Conservation (phyloP, 2,113 vertebrate genomes). For the Arothron firmamentum region DNA sequence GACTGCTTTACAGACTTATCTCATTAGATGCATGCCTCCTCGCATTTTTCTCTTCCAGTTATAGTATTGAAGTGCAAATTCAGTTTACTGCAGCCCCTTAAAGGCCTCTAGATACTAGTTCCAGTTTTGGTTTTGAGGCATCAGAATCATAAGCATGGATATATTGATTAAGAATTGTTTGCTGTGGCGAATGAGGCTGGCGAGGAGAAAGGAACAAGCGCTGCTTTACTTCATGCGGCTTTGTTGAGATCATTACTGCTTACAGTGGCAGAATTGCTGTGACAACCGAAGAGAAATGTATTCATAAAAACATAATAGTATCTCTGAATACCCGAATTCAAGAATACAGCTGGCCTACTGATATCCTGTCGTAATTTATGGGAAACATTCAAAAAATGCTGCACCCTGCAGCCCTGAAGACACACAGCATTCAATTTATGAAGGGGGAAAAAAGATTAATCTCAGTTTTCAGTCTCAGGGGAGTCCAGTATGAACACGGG, state of each 20-base stretch:
- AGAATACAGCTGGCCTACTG: constrained; percentile 62
- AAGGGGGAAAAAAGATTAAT: constrained; percentile 41
- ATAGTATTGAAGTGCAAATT: neutral
- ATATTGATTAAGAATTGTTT: constrained; percentile 56
- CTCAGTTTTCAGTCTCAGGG: constrained; percentile 40
- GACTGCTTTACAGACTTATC: neutral
- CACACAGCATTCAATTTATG: constrained; percentile 38
- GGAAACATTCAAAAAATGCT: constrained; percentile 66
- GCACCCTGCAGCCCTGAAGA: constrained; percentile 45
- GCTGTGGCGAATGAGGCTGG: constrained; percentile 29
- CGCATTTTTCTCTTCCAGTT: neutral
- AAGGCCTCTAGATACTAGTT: constrained; percentile 28
- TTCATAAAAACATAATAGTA: constrained; percentile 69
- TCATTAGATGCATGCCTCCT: neutral
- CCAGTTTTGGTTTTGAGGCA: constrained; percentile 28
- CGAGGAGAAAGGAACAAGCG: constrained; percentile 26
- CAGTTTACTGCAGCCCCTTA: constrained; percentile 10
- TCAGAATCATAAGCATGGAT: constrained; percentile 45
- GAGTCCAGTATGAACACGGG: constrained; percentile 56
- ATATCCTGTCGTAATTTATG: constrained; percentile 64
- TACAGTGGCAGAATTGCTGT: constrained; percentile 53
- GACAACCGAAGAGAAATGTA: constrained; percentile 69
- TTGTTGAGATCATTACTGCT: constrained; percentile 53
- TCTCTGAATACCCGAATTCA: constrained; percentile 46
- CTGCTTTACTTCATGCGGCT: constrained; percentile 34